Percentiles rank a stretch among this genome's conserved stretches.
These are phyloP conservation scores for Pheucticus melanocephalus DNA, from an alignment of 2,113 vertebrate species.

Conservation along the genomic window DNA sequence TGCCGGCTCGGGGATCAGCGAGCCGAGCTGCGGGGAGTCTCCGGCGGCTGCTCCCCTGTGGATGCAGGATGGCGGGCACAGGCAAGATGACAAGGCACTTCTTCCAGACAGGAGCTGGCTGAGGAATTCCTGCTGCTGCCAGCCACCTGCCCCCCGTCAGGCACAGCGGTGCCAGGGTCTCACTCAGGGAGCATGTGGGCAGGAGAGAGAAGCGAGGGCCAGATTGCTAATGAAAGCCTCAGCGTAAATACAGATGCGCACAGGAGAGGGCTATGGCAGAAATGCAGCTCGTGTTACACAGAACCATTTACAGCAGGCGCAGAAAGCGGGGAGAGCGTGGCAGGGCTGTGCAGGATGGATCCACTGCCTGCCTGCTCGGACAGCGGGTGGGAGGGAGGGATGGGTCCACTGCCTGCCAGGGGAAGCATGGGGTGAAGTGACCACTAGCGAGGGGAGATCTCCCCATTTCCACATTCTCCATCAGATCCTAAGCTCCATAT, in stretches of 20 bases:
- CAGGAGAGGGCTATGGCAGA: conserved; percentile 5
- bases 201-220: neutral
- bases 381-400: neutral
- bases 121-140: neutral
- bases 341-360: neutral
- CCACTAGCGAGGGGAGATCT: accelerated
- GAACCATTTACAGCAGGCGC: conserved; percentile 15
- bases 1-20: neutral
- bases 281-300: conserved; percentile 46
- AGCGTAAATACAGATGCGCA: conserved; percentile 25
- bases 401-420: neutral
- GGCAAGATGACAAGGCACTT: conserved; percentile 10
- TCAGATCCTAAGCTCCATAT: neutral
- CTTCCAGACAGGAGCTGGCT: neutral
- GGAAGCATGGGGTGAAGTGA: neutral
- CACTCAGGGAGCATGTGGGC: neutral
- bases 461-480: neutral
- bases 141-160: neutral
- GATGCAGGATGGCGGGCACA: neutral
- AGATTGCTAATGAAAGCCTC: neutral
- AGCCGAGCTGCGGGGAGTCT: neutral
- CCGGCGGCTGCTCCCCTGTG: neutral
- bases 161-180: neutral
- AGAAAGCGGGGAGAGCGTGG: neutral
- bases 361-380: neutral